Base-by-base conservation (phyloP, 2,888 invertebrate species). In the Epinotia brunnichana region DNA sequence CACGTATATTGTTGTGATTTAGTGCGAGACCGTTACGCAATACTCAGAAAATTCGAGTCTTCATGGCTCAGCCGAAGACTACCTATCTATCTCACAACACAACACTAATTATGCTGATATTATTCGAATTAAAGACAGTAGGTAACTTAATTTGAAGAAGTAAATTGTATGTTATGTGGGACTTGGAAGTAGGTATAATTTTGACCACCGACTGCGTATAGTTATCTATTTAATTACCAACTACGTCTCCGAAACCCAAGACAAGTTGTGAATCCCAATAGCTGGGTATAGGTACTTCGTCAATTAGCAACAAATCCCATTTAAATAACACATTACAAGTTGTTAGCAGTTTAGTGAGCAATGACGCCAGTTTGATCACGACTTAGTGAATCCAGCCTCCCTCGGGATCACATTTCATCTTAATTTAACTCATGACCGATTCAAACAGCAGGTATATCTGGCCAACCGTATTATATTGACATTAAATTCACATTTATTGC, bases 381-480 rank as follows among this genome's bases (percentile, higher is more conserved):
- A 82, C 79, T 81, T 81, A 79, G 70, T 75, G 74, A 62, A 73
- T 70, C 75, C 73, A 76, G 76, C 70, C 80, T 80, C 86, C 80
- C 85, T n/a, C 56, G 85, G 83, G 86, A 68, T 75, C 74, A 79
- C 77, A 80, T 84, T 88, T 87, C 87, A 85, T 87, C 87, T 85
- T 84, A 85, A 87, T 88, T 87, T 83, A 80, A 83, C 79, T 85
- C 82, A 77, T 78, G 81, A 79, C 78, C 79, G 78, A 78, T 76
- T 67, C 73, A 70, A 15, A 35, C 11, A 4, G 10, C 0, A 17
- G 2, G n/a, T 7, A 0, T 48, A 4, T 48, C 48, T 48, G n/a
- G 5, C n/a, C n/a, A 13, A 48, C n/a, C n/a, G 48, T 48, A n/a
- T 48, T 48, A 5, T n/a, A 48, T n/a, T 48, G n/a, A 5, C 48